Evolutionary conservation across 1,140 invertebrate genomes (phyloP), one percentile per base, ranked within the genome.

Genomic region (Sminthurides bifidus): DNA sequence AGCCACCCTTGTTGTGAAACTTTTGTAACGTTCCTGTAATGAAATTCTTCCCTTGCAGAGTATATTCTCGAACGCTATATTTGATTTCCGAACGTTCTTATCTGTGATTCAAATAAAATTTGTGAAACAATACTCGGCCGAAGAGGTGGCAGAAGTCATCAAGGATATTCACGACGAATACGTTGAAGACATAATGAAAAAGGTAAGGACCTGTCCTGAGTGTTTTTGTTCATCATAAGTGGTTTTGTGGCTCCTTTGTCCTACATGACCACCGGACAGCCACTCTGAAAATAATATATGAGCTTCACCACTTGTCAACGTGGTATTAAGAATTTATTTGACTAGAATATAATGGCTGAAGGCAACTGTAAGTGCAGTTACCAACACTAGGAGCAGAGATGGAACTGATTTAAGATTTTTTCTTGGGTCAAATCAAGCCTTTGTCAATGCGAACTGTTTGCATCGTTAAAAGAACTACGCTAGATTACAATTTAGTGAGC

Each of bases 161-260:
- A 76, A 82, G 44, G 83, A 85, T 63, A 74, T 87, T 17, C 81
- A 82, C 66, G 80, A 84, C 61, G 82, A 78, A n/a, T 84, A 83
- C 52, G 77, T 87, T 38, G 77, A 83, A 52, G 84, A 87, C 72
- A 81, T 85, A 33, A 78, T 87, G n/a, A 86, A 86, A 71, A 86
- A 86, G 75, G 82, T 82, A 70, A 10, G 37, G 15, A 12, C 8
- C 23, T 49, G 8, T 8, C 15, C 21, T 24, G 8, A 24, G 31
- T 21, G 3, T 53, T 6, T 12, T 19, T 40, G n/a, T 12, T 52
- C 24, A 12, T 35, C n/a, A 43, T 12, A 14, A 24, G n/a, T 10
- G 15, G 15, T 6, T 4, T 53, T 10, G 5, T 41, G n/a, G n/a
- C n/a, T n/a, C 31, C 24, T 33, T 19, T 54, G 30, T 54, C 17